These are phyloP conservation scores for Hippolais icterina DNA, from an alignment of 2,113 vertebrate species.

Conservation along the genomic window DNA sequence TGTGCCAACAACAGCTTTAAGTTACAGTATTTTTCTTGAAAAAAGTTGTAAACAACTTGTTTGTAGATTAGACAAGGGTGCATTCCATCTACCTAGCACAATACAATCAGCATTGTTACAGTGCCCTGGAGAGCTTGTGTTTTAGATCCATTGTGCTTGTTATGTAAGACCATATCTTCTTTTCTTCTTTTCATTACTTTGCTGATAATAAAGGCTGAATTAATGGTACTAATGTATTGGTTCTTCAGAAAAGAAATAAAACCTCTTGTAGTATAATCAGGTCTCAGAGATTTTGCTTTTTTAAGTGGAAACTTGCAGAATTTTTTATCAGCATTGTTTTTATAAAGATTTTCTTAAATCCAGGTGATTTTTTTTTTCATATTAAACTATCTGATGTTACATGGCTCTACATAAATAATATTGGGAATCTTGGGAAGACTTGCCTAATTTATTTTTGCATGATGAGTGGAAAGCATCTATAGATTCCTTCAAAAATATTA, in stretches of 20 bases:
- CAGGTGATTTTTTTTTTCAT: not conserved
- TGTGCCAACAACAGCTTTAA: not conserved
- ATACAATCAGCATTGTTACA: not conserved
- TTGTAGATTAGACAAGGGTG: not conserved
- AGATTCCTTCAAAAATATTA: not conserved
- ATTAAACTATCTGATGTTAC: not conserved
- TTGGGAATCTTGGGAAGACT: not conserved
- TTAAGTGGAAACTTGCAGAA: not conserved
- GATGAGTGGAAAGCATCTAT: not conserved
- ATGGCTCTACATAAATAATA: not conserved
- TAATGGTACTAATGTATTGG: not conserved
- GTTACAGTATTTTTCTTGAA: not conserved
- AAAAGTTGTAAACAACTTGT: not conserved
- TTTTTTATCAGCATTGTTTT: not conserved
- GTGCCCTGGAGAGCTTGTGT: not conserved
- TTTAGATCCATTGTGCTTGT: not conserved
- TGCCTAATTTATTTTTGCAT: not conserved
- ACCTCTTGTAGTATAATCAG: not conserved
- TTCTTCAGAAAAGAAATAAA: not conserved
- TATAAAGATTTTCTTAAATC: not conserved
- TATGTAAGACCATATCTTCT: not conserved
- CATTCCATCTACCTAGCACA: not conserved
- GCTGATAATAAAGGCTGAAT: not conserved
- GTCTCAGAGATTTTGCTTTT: not conserved
- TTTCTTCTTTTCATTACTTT: not conserved